Percentiles rank a stretch among this genome's conserved stretches.
These are phyloP conservation scores for Quiscalus mexicanus DNA, from an alignment of 2,113 vertebrate genomes.

Conservation along the genomic window DNA sequence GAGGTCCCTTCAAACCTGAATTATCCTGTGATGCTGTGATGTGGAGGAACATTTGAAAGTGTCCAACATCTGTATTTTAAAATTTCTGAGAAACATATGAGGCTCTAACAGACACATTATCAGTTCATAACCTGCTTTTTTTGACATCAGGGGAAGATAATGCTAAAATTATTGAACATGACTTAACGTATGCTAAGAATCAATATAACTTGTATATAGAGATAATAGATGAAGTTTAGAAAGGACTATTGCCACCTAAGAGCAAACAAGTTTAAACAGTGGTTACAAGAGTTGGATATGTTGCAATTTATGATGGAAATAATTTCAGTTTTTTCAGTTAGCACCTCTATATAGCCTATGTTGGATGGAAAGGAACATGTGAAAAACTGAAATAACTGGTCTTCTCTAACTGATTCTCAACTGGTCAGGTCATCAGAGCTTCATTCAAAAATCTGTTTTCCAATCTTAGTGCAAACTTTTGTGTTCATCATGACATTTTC, in stretches of 20 bases:
- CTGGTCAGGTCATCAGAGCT: neutral
- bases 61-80: neutral
- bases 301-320: neutral
- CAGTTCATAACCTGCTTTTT: neutral
- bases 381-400: neutral
- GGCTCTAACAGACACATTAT: neutral
- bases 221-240: neutral
- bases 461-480: neutral
- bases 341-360: neutral
- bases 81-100: neutral
- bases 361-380: conserved; percentile 9
- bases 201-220: neutral
- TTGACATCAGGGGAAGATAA: neutral
- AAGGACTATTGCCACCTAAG: neutral
- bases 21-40: neutral
- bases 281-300: neutral
- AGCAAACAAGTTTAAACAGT: neutral
- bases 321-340: neutral
- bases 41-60: neutral
- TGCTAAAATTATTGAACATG: neutral
- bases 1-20: neutral
- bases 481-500: neutral
- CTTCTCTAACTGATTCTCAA: neutral
- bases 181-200: neutral
- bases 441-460: neutral